phyloP scores from a whole-genome alignment of 2,797 vertebrate genomes.

The Lepus oiostolus region DNA sequence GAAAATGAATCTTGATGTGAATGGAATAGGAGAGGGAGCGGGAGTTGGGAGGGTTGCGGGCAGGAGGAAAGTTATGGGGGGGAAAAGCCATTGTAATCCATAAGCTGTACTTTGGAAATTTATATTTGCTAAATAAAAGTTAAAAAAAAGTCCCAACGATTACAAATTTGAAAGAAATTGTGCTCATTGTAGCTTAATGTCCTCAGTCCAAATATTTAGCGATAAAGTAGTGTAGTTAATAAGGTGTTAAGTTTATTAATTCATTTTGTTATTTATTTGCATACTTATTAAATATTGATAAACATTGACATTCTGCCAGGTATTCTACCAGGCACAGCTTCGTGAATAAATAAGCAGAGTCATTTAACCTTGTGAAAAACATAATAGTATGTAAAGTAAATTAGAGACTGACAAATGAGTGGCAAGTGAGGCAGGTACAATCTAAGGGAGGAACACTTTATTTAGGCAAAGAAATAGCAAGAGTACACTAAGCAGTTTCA shows the following conservation, averaged over 20 bases:
- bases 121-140: no score
- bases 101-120: no score
- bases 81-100: no score
- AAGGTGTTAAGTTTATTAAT: neutral
- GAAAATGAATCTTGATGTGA: no score
- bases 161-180: neutral
- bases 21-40: no score
- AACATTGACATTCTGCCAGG: neutral
- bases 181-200: neutral
- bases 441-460: neutral
- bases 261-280: slow-evolving; percentile 20
- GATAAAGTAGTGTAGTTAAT: neutral
- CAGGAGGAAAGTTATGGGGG: no score
- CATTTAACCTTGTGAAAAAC: neutral
- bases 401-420: neutral
- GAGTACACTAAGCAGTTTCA: neutral
- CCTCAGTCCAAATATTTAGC: neutral
- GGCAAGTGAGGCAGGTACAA: neutral
- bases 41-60: no score
- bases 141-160: neutral
- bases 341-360: neutral
- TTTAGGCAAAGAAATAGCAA: neutral
- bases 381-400: neutral
- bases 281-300: neutral
- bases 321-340: neutral